Conservation (phyloP, 2,113 vertebrate genomes). For the Cavia aperea region DNA sequence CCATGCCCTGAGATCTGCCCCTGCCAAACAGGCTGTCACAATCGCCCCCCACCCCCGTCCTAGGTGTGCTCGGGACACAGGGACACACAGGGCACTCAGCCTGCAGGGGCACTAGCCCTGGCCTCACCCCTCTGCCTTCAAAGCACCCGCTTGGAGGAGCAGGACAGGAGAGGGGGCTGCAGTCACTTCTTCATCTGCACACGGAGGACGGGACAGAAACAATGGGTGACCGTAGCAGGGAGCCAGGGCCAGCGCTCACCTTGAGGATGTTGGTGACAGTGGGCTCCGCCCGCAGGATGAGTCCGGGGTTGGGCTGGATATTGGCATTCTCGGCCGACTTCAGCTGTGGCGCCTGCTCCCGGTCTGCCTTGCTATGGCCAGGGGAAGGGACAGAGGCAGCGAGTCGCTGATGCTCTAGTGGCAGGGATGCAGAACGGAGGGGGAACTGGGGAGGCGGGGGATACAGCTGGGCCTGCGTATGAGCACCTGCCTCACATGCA, state of each 20-base stretch:
- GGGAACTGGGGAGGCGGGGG: not conserved
- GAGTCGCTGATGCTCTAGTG: not conserved
- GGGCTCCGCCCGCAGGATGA: slow-evolving; percentile 94
- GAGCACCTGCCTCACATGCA: not conserved
- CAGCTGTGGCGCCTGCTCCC: slow-evolving; percentile 86
- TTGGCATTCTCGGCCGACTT: slow-evolving; percentile 94
- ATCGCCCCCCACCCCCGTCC: not conserved
- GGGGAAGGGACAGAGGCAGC: not conserved
- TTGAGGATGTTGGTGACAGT: slow-evolving; percentile 99
- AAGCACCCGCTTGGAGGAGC: not conserved
- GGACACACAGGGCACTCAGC: not conserved
- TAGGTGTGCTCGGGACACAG: not conserved
- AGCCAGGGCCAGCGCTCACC: slow-evolving; percentile 70
- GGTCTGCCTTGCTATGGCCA: slow-evolving; percentile 81
- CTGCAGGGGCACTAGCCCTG: not conserved
- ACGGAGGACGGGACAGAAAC: not conserved
- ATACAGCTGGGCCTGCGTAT: not conserved
- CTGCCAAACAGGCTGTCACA: not conserved
- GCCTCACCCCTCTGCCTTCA: not conserved
- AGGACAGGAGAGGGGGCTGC: not conserved
- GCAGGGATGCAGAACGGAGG: not conserved
- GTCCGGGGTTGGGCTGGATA: slow-evolving; percentile 95
- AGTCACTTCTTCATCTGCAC: not conserved
- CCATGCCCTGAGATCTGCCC: not conserved
- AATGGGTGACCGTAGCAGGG: not conserved